Conservation (phyloP, 2,888 invertebrate species). For the Acleris laterana region DNA sequence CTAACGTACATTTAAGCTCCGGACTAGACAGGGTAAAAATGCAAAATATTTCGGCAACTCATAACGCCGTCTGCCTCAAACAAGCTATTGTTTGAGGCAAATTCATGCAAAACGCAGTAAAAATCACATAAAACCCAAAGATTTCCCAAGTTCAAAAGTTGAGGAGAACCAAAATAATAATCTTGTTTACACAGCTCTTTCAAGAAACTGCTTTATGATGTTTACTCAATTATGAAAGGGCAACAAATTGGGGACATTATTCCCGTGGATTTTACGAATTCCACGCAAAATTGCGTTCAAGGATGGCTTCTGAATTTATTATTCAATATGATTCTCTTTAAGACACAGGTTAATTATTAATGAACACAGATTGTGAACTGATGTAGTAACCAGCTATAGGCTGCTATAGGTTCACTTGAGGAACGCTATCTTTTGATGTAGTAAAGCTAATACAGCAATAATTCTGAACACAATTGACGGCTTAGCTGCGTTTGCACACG, state of each 20-base stretch:
- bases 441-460: no score
- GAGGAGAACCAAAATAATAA: conserved; percentile 50
- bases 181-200: conserved; percentile 54
- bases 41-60: conserved; percentile 44
- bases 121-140: conserved; percentile 33
- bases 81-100: no score
- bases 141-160: conserved; percentile 13
- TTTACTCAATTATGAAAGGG: conserved; percentile 51
- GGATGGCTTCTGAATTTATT: conserved; percentile 36
- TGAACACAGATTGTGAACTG: background rate
- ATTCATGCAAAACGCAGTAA: conserved; percentile 40
- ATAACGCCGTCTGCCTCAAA: conserved; percentile 46
- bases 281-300: conserved; percentile 40
- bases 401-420: background rate
- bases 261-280: conserved; percentile 45
- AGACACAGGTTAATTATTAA: background rate
- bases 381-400: background rate
- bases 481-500: no score
- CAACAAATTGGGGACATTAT: conserved; percentile 51
- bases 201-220: conserved; percentile 48
- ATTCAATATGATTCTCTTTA: background rate
- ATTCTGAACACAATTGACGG: no score
- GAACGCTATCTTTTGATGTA: no score
- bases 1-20: background rate
- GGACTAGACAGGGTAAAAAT: conserved; percentile 43